Evolutionary conservation across 64 coral and sea anemone genomes (phyloP), one percentile per base, ranked within the genome.

Genomic region (Hydrozoanthus tunicans): DNA sequence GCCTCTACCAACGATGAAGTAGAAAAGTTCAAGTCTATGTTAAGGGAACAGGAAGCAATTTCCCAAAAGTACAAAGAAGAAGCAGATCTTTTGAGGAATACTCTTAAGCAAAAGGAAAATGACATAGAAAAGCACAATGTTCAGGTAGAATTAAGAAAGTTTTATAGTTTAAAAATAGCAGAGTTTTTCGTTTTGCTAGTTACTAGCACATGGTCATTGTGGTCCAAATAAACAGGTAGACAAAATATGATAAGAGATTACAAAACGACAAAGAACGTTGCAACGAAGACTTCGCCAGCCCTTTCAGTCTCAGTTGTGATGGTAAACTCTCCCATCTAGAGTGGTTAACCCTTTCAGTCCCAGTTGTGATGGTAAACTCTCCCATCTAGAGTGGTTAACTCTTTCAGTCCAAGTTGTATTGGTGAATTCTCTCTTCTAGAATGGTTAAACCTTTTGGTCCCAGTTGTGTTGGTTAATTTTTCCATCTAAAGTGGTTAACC

Each of bases 11-110:
- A 70, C 64, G 64, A 85, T 8, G 82, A 85, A 64, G 82, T 85
- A 24, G 64, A 63, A 43, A 51, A 9, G 64, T 70, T 85, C 63
- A 85, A 85, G 70, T 85, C 17, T 85, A 70, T 52, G 43, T 70
- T 85, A 53, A 56, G 82, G 70, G 82, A 85, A 70, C 82, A 85
- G n/a, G 64, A 26, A 70, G 82, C 64, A 12, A 26, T 85, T 85
- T 14, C 64, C 25, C 82, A 85, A 56, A 85, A 85, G 56, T 85
- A 69, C 82, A 85, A 85, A 10, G 82, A 85, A 4, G 82, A 85
- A 23, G 52, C 8, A 56, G 64, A 85, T 17, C 9, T 70, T 25
- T 70, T 85, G 52, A 85, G 51, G 14, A 24, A 14, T 69, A 70
- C 63, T 20, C 51, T 85, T 17, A 85, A 70, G 14, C 51, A 85